Conservation (phyloP, 23 tunicate genomes). For the Trididemnum miniatum region DNA sequence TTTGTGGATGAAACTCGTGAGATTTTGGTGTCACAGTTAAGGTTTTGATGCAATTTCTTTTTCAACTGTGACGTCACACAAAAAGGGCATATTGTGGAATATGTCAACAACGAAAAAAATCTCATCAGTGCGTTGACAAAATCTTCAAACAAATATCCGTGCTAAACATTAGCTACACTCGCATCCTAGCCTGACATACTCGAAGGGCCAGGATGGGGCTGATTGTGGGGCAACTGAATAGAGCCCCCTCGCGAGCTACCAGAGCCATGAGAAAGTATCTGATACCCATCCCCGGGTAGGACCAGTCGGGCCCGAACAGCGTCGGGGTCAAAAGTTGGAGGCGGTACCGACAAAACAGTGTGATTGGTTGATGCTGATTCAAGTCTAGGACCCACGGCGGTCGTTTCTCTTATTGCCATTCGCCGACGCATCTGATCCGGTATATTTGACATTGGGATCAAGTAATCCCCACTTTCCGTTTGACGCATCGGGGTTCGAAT, state of each 20-base stretch:
- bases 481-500: constrained; percentile 34
- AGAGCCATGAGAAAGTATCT: not conserved
- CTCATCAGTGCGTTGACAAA: too few relatives aligned
- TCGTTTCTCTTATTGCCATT: constrained; percentile 50
- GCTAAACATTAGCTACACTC: constrained; percentile 87
- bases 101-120: too few relatives aligned
- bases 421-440: constrained; percentile 58
- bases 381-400: not conserved
- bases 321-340: not conserved
- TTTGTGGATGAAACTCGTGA: too few relatives aligned
- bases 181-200: constrained; percentile 33
- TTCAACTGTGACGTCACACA: too few relatives aligned
- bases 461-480: not conserved
- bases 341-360: not conserved
- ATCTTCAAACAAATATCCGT: too few relatives aligned
- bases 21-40: too few relatives aligned
- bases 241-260: not conserved
- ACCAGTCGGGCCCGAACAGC: constrained; percentile 10
- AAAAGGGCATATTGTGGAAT: too few relatives aligned
- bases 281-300: not conserved
- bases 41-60: too few relatives aligned
- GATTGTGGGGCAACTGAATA: not conserved
- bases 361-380: not conserved
- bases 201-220: not conserved
- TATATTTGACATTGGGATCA: constrained; percentile 14